phyloP scores from a whole-genome alignment of 2,797 vertebrate genomes.

The Chelon labrosus region DNA sequence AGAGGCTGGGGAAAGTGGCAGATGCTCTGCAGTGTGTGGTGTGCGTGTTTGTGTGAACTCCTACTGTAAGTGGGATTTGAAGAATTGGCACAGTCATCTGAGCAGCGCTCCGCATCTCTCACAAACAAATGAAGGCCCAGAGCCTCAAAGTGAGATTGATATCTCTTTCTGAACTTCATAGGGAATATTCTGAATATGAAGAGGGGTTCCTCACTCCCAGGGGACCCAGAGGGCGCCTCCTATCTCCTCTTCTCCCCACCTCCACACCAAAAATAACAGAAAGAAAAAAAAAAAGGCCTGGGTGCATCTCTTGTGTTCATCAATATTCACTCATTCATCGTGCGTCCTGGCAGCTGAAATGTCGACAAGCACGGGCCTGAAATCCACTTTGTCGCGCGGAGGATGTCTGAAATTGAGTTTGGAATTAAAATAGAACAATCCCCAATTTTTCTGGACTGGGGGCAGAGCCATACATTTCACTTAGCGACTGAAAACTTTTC shows the following conservation, averaged over 20 bases:
- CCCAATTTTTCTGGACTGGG: slow-evolving; percentile 73
- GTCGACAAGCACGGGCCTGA: slow-evolving; percentile 71
- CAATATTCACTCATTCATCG: slow-evolving; percentile 89
- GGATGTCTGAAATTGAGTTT: slow-evolving; percentile 84
- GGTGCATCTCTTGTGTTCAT: slow-evolving; percentile 87
- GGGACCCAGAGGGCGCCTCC: slow-evolving; percentile 76
- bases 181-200: slow-evolving; percentile 92
- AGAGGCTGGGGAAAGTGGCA: slow-evolving; percentile 74
- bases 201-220: slow-evolving; percentile 84
- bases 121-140: slow-evolving; percentile 90
- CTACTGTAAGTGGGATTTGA: slow-evolving; percentile 89
- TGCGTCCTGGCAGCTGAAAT: slow-evolving; percentile 87
- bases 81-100: slow-evolving; percentile 89
- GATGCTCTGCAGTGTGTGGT: slow-evolving; percentile 60
- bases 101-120: slow-evolving; percentile 84
- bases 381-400: slow-evolving; percentile 71
- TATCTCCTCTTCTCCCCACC: slow-evolving; percentile 62
- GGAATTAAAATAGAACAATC: slow-evolving; percentile 89
- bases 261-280: slow-evolving; percentile 67
- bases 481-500: slow-evolving; percentile 86
- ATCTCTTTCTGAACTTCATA: slow-evolving; percentile 90
- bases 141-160: slow-evolving; percentile 95
- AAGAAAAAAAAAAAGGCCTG: slow-evolving; percentile 76
- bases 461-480: slow-evolving; percentile 86
- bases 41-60: slow-evolving; percentile 70